Base-by-base conservation (phyloP, 2,888 invertebrate genomes). In the Phrixothrix hirtus region DNA sequence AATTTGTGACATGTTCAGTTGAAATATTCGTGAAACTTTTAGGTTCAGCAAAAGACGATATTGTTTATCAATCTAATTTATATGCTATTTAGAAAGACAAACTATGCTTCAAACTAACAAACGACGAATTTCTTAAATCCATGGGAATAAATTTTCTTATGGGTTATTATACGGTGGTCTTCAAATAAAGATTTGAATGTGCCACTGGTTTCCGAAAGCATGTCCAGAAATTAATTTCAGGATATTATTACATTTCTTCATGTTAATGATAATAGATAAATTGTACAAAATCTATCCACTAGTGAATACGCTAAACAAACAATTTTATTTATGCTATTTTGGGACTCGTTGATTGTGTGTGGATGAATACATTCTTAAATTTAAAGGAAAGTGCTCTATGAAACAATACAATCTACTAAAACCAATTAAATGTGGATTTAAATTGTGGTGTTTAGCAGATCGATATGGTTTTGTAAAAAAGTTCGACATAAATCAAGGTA, bases 371-470 rank as follows among this genome's bases (percentile, higher is more conserved):
- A 37, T 21, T 4, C n/a, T 37, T 7, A 16, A 11, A 11, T 37
- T 37, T 3, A 37, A 37, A 21, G 37, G 25, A 4, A 2, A 3
- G 9, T 21, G 37, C 11, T 21, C 34, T 6, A 5, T 34, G 5
- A 34, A 34, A 14, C 34, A 34, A 15, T 34, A 34, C 15, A 14
- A 14, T 17, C 25, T 25, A 4, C 9, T 21, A 3, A 37, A 37
- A n/a, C 37, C 37, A 17, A 21, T 37, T 21, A 21, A 11, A 21
- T 11, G 37, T 1, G 37, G 37, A 13, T 21, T 11, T 12, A 17
- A 37, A 12, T 5, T 37, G 3, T 37, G 37, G 37, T 37, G 37
- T n/a, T 21, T 37, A 21, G 10, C 4, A 1, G 25, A 37, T 3
- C 37, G 21, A 37, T 21, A 37, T 6, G 13, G 4, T 3, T 21